phyloP scores from a whole-genome alignment of 2,113 vertebrate species.

The Hiodon alosoides region DNA sequence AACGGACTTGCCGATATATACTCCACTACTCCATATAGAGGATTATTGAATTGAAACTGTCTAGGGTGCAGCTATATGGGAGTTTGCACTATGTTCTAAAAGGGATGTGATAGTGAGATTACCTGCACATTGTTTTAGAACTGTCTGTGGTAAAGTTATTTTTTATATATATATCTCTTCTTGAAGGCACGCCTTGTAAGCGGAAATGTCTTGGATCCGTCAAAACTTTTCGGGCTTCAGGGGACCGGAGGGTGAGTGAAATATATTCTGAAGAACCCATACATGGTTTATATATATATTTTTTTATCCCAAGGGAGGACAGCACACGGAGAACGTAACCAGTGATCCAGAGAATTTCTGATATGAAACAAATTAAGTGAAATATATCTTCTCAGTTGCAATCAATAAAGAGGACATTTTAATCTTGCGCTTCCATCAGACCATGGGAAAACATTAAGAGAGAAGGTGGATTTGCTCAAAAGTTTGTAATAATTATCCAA shows the following conservation, averaged over 20 bases:
- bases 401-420: too few species aligned
- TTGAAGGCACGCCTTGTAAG: constrained; percentile 63
- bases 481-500: too few species aligned
- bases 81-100: neutral
- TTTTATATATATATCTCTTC: constrained; percentile 34
- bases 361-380: neutral
- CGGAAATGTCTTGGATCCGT: constrained; percentile 61
- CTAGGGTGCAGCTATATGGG: neutral
- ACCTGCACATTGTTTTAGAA: neutral
- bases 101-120: neutral
- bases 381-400: too few species aligned
- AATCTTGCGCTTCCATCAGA: too few species aligned
- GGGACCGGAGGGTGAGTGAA: constrained; percentile 69
- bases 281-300: neutral
- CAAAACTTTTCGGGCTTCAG: constrained; percentile 65
- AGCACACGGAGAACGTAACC: neutral
- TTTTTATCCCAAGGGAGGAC: neutral
- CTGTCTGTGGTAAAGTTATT: neutral
- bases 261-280: neutral
- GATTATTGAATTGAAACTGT: neutral
- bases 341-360: neutral
- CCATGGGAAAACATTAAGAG: too few species aligned
- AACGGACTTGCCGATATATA: neutral
- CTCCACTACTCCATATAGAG: neutral
- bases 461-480: too few species aligned